phyloP scores from a whole-genome alignment of 2,113 vertebrate genomes.

The Proteles cristata region DNA sequence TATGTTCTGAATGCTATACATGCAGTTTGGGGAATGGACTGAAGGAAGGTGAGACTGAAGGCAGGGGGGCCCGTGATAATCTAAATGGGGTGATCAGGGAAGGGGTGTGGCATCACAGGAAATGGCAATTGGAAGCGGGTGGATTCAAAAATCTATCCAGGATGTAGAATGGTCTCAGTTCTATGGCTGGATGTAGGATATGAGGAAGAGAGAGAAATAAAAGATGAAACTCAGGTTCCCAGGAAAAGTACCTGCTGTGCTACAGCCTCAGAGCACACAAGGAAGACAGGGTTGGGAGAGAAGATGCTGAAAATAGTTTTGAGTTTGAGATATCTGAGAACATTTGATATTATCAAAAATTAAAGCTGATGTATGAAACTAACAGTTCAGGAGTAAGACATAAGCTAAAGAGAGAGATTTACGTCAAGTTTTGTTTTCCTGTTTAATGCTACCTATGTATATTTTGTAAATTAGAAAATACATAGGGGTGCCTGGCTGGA shows the following conservation, averaged over 20 bases:
- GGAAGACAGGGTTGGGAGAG: neutral
- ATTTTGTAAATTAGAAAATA: constrained; percentile 42
- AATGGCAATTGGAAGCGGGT: neutral
- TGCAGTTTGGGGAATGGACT: neutral
- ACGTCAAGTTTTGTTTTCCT: neutral
- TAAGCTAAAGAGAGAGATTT: neutral
- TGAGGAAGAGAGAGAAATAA: neutral
- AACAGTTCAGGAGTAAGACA: neutral
- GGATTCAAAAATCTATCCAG: neutral
- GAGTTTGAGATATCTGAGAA: neutral
- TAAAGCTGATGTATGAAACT: neutral
- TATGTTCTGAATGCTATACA: neutral
- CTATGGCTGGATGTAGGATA: neutral
- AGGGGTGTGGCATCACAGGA: neutral
- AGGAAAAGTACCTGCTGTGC: neutral
- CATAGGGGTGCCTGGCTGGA: neutral
- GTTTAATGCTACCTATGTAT: neutral
- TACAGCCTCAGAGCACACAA: accelerated
- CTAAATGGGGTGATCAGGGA: neutral
- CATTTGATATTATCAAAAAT: neutral
- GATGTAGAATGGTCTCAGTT: neutral
- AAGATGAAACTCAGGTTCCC: neutral
- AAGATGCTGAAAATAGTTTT: neutral
- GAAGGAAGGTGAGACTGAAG: neutral
- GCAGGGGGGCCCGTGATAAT: neutral